Conservation (phyloP, 2,113 vertebrate species). For the Jaculus jaculus region DNA sequence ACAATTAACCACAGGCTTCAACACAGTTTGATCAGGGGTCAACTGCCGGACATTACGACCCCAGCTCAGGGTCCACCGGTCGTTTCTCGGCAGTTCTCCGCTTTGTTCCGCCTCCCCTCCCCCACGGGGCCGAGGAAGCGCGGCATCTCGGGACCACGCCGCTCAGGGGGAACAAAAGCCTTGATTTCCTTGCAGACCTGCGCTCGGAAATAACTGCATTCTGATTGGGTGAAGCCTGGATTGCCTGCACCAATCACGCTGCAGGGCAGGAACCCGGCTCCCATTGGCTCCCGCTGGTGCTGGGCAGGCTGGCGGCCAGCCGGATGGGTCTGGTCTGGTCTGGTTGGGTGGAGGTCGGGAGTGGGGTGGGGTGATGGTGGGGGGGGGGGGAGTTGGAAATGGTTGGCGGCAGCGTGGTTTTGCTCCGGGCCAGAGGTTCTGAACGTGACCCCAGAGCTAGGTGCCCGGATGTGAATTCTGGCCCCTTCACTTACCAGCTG, state of each 20-base stretch:
- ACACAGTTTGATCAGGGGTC: background rate
- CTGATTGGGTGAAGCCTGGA: background rate
- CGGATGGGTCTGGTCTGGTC: no score
- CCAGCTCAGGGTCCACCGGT: no score
- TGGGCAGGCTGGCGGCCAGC: background rate
- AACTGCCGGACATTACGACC: background rate
- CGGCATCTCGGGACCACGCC: background rate
- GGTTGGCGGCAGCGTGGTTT: background rate
- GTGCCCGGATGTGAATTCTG: background rate
- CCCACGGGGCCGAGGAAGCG: no score
- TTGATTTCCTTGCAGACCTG: rapidly evolving
- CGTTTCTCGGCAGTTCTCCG: no score
- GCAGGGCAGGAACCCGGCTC: background rate
- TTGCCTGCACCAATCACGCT: background rate
- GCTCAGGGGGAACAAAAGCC: background rate
- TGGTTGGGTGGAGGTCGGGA: no score
- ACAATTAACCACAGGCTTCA: background rate
- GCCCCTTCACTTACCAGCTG: background rate
- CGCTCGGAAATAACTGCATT: background rate
- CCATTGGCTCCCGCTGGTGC: background rate
- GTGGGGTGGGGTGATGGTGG: rapidly evolving
- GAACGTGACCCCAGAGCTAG: background rate
- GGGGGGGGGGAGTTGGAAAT: rapidly evolving
- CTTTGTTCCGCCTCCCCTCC: no score
- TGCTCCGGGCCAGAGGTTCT: no score